phyloP scores from a whole-genome alignment of 2,113 vertebrate genomes.

The Vidua macroura region DNA sequence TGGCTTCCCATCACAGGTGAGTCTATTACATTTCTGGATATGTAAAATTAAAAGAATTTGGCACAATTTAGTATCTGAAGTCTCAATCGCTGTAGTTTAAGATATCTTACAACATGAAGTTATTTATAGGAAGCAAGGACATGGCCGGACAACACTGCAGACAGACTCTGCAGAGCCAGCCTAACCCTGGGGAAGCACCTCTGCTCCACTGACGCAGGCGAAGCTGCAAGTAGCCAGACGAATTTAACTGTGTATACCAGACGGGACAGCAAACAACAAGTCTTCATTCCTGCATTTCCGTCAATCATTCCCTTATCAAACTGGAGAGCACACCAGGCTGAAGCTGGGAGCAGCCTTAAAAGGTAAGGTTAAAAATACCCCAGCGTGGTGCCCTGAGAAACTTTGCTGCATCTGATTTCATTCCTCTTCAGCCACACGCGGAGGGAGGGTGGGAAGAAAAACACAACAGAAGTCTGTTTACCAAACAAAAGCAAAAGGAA shows the following conservation, averaged over 20 bases:
- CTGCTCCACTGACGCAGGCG: fast-evolving
- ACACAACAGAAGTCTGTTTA: neutral
- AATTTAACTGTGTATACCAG: neutral
- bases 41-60: neutral
- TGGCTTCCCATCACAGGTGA: neutral
- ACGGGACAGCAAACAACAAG: fast-evolving
- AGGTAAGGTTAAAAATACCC: neutral
- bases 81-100: neutral
- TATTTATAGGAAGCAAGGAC: neutral
- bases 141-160: fast-evolving
- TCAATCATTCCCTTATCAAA: neutral
- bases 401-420: neutral
- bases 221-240: neutral
- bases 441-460: neutral
- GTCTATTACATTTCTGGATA: neutral
- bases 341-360: neutral
- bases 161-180: fast-evolving
- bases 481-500: neutral
- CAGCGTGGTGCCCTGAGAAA: neutral
- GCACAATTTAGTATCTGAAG: neutral
- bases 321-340: neutral
- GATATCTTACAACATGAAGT: neutral
- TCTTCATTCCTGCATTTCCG: neutral
- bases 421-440: neutral
- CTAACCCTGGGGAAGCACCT: neutral